Percentiles rank a stretch among this genome's conserved stretches.
These are phyloP conservation scores for Glareola pratincola DNA, from an alignment of 2,113 vertebrate species.

Conservation along the genomic window DNA sequence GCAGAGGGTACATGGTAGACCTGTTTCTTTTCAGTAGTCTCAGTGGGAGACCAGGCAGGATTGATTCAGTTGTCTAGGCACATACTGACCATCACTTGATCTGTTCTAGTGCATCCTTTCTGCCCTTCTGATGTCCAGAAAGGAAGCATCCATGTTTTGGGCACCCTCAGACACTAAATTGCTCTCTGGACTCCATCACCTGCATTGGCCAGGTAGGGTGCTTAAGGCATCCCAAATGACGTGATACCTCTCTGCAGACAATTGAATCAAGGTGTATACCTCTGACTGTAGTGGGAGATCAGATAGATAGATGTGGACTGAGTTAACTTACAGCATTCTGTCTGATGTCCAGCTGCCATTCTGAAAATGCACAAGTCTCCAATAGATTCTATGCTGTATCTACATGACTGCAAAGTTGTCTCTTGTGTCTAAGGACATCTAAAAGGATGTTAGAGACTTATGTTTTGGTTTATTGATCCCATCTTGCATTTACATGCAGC, in stretches of 20 bases:
- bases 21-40: too few species aligned
- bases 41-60: too few species aligned
- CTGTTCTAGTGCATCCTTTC: too few species aligned
- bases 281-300: background rate
- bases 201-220: too few species aligned
- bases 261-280: background rate
- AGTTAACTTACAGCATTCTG: too few species aligned
- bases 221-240: background rate
- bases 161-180: too few species aligned
- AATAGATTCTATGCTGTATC: background rate
- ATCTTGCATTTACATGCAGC: background rate
- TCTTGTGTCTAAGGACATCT: background rate
- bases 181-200: too few species aligned
- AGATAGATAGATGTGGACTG: too few species aligned
- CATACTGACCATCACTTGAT: too few species aligned
- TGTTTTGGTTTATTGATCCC: background rate
- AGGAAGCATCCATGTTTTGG: too few species aligned
- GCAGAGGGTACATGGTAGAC: background rate
- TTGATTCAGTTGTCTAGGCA: too few species aligned
- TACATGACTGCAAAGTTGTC: background rate
- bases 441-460: background rate
- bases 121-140: too few species aligned
- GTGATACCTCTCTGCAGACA: background rate
- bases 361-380: background rate
- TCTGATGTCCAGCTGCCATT: background rate